Evolutionary conservation across 2,797 vertebrate species (phyloP).

Genomic region (Rhinatrema bivittatum): DNA sequence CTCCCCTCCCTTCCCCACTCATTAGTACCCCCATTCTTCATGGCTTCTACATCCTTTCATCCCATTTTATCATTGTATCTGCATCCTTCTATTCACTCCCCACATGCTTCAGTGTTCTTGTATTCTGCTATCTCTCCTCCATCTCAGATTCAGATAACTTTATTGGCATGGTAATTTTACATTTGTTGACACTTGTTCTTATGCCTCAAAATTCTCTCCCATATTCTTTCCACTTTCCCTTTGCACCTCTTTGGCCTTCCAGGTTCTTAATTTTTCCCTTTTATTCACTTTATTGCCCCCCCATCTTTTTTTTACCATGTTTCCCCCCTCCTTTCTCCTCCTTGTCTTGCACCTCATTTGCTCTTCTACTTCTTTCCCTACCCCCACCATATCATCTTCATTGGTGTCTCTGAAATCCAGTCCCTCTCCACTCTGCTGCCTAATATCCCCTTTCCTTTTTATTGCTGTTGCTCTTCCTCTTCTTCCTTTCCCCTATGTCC

Average conservation of each 20-base stretch:
- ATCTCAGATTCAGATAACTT: too few relatives aligned
- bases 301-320: neutral
- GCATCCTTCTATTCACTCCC: neutral
- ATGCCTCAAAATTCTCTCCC: neutral
- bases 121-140: too few relatives aligned
- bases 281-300: neutral
- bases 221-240: neutral
- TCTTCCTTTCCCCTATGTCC: neutral
- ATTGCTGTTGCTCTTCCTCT: neutral
- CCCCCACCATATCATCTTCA: neutral
- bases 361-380: neutral
- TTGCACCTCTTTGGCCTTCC: neutral
- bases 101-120: too few relatives aligned
- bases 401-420: neutral
- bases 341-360: neutral
- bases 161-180: too few relatives aligned
- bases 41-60: neutral
- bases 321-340: neutral
- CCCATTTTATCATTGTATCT: neutral
- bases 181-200: too few relatives aligned
- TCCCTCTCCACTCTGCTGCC: too few relatives aligned
- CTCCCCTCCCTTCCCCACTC: too few relatives aligned
- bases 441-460: neutral
- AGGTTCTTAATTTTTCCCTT: neutral
- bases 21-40: too few relatives aligned